Evolutionary conservation across 2,888 invertebrate species (phyloP).

Genomic region (Drosophila setosimentum): DNA sequence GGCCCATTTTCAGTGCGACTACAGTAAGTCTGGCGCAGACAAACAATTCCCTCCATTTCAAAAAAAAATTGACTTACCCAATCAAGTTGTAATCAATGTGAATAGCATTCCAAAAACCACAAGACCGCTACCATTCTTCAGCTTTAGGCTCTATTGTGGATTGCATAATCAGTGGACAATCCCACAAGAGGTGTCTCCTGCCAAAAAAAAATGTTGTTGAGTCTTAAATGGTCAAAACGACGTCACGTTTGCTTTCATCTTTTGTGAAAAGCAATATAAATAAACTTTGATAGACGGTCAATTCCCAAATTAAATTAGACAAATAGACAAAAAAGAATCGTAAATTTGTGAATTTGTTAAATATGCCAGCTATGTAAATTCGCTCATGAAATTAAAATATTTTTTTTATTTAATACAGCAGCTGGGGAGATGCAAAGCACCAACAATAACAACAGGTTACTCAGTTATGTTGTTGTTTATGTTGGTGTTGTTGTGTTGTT

Average conservation of each 20-base stretch:
- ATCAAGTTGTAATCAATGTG: slow-evolving; percentile 45
- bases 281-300: slow-evolving; percentile 51
- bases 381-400: slow-evolving; percentile 70
- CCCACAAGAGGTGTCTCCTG: slow-evolving; percentile 41
- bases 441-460: slow-evolving; percentile 48
- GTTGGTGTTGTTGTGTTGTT: slow-evolving; percentile 47
- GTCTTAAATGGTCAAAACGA: slow-evolving; percentile 46
- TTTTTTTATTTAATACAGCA: slow-evolving; percentile 47
- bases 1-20: slow-evolving; percentile 32
- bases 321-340: slow-evolving; percentile 67
- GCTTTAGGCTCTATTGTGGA: slow-evolving; percentile 18
- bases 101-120: slow-evolving; percentile 46
- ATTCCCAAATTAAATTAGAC: slow-evolving; percentile 70
- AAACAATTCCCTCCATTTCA: slow-evolving; percentile 15
- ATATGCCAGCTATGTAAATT: slow-evolving; percentile 72
- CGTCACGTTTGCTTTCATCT: slow-evolving; percentile 79
- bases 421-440: slow-evolving; percentile 42
- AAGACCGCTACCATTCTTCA: slow-evolving; percentile 38
- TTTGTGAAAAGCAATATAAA: slow-evolving; percentile 55
- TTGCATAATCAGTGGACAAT: slow-evolving; percentile 43
- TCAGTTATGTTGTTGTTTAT: slow-evolving; percentile 42
- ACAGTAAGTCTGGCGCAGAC: slow-evolving; percentile 18
- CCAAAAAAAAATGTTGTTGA: slow-evolving; percentile 4
- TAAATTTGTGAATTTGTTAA: slow-evolving; percentile 46
- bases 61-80: slow-evolving; percentile 12